These are phyloP conservation scores for Carassius auratus DNA, from an alignment of 2,113 vertebrate genomes.

Conservation along the genomic window DNA sequence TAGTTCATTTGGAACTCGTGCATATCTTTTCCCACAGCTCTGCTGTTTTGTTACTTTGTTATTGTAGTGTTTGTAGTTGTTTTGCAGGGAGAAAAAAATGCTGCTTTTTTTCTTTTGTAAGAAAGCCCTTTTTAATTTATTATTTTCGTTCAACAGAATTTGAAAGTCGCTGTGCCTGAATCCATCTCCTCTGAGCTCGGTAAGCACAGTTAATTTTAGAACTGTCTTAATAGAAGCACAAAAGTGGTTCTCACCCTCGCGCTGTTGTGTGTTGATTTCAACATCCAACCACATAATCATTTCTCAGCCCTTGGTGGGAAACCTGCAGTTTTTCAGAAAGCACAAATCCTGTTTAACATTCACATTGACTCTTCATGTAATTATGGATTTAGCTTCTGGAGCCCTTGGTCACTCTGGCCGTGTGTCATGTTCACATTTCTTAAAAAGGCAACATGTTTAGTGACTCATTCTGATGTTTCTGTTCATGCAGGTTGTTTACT, in stretches of 20 bases:
- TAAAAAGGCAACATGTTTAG: background rate
- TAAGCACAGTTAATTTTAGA: slow-evolving; percentile 65
- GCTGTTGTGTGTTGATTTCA: slow-evolving; percentile 8
- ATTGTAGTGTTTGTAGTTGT: background rate
- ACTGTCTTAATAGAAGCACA: background rate
- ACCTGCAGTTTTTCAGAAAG: background rate
- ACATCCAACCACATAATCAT: slow-evolving; percentile 28
- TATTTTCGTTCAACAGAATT: slow-evolving; percentile 76
- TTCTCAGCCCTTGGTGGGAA: slow-evolving; percentile 12
- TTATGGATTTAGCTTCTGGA: slow-evolving; percentile 30
- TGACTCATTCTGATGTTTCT: background rate
- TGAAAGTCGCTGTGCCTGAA: slow-evolving; percentile 92
- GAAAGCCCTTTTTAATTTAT: slow-evolving; percentile 15
- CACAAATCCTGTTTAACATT: slow-evolving; percentile 22
- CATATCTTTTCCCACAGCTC: background rate
- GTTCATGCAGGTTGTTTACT: slow-evolving; percentile 13
- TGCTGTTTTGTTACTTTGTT: slow-evolving; percentile 5
- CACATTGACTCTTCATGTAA: background rate
- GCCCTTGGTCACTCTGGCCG: background rate
- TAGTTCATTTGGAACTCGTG: background rate
- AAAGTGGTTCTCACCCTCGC: background rate
- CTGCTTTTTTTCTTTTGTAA: background rate
- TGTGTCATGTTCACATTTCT: slow-evolving; percentile 20
- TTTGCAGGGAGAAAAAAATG: background rate
- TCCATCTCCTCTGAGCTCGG: slow-evolving; percentile 86